Evolutionary conservation across 2,113 vertebrate genomes (phyloP).

Genomic region (Gymnarchus niloticus): DNA sequence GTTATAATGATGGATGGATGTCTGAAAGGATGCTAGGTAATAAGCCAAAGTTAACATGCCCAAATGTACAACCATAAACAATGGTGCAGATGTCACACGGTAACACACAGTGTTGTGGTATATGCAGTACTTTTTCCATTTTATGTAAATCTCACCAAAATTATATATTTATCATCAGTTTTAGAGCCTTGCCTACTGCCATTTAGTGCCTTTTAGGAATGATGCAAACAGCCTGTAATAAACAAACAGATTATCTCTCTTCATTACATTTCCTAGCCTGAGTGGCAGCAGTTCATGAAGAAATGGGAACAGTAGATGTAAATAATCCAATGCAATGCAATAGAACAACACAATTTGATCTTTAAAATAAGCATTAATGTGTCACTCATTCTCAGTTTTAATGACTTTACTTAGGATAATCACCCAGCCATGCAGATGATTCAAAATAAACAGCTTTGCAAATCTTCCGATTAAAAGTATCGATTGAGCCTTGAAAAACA

Average conservation of each 20-base stretch:
- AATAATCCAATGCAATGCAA: neutral
- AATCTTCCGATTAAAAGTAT: neutral
- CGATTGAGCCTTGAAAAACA: neutral
- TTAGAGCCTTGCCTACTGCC: neutral
- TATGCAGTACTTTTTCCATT: neutral
- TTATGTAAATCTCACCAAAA: neutral
- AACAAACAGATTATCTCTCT: neutral
- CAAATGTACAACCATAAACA: neutral
- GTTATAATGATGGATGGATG: neutral
- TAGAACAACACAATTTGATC: neutral
- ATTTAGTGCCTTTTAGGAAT: neutral
- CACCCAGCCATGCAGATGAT: neutral
- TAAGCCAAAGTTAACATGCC: neutral
- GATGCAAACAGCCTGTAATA: conserved; percentile 15
- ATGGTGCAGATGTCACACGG: neutral
- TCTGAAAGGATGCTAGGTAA: neutral
- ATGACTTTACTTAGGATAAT: neutral
- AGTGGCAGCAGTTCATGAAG: neutral
- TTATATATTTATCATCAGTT: neutral
- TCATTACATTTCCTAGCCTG: neutral
- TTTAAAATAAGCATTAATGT: conserved; percentile 1
- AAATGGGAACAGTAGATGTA: neutral
- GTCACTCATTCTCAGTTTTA: neutral
- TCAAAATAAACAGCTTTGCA: neutral
- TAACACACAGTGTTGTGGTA: neutral